Evolutionary conservation across 1,140 invertebrate genomes (phyloP).

Genomic region (Papilio aristodemus): DNA sequence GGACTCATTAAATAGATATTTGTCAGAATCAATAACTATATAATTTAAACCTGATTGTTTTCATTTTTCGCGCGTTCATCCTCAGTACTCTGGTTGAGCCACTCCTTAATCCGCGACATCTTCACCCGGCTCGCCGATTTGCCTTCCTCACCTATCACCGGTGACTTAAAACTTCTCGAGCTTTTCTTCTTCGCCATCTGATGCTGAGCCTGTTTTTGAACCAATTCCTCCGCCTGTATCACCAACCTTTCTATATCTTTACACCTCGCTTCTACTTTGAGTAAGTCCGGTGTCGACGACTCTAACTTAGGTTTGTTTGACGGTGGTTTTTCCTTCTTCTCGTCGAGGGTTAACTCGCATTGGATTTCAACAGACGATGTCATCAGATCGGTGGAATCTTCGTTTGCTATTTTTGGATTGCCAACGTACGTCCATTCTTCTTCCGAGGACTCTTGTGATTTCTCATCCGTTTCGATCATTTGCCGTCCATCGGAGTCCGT

Average conservation of each 20-base stretch:
- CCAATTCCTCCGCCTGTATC: conserved; percentile 86
- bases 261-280: conserved; percentile 62
- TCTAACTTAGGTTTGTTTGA: conserved; percentile 63
- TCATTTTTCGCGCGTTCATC: conserved; percentile 52
- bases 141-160: conserved; percentile 78
- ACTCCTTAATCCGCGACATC: conserved; percentile 85
- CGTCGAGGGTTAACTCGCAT: conserved; percentile 68
- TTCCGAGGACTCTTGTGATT: conserved; percentile 83
- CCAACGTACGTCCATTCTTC: conserved; percentile 87
- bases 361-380: conserved; percentile 76
- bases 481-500: conserved; percentile 86
- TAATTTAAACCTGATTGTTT: conserved; percentile 74
- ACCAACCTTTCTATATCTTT: conserved; percentile 84
- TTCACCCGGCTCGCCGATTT: conserved; percentile 80
- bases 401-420: conserved; percentile 73
- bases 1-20: too few species aligned
- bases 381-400: conserved; percentile 77
- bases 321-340: conserved; percentile 52
- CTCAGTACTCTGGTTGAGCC: conserved; percentile 81
- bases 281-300: conserved; percentile 61
- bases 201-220: conserved; percentile 79
- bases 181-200: conserved; percentile 71
- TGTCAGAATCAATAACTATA: too few species aligned
- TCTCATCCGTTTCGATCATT: conserved; percentile 76
- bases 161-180: conserved; percentile 78